Percentiles rank a stretch among this genome's conserved stretches.
Conservation (phyloP, 2,797 vertebrate species). For the Hydrophis major region DNA sequence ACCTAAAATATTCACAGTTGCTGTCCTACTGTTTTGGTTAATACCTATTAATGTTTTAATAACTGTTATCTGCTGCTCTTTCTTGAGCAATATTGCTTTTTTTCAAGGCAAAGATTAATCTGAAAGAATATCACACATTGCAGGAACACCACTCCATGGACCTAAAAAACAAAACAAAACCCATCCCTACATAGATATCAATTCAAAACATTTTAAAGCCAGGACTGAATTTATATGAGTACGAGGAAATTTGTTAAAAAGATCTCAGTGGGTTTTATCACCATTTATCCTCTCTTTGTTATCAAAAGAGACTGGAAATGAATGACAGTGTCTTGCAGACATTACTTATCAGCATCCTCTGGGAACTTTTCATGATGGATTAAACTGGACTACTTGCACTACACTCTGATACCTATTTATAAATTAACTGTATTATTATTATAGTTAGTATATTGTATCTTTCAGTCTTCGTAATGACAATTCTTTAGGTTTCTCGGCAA, state of each 20-base stretch:
- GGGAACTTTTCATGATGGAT: constrained; percentile 41
- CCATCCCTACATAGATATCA: constrained; percentile 32
- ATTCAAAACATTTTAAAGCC: constrained; percentile 41
- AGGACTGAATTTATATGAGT: constrained; percentile 59
- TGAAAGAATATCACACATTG: constrained; percentile 42
- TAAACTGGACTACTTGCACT: constrained; percentile 13
- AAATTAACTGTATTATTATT: neutral
- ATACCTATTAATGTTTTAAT: constrained; percentile 1
- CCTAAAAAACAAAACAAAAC: neutral
- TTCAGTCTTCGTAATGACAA: neutral
- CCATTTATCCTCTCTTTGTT: constrained; percentile 60
- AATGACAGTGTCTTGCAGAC: constrained; percentile 65
- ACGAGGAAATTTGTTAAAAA: constrained; percentile 63
- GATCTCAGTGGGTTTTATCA: constrained; percentile 65
- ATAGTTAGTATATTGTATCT: neutral
- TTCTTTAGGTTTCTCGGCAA: neutral
- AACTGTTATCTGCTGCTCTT: constrained; percentile 21
- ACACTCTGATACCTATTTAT: constrained; percentile 40
- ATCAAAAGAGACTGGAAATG: constrained; percentile 63
- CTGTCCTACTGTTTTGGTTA: neutral
- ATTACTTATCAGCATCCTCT: constrained; percentile 60
- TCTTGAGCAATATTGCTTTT: constrained; percentile 46
- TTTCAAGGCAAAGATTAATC: constrained; percentile 48
- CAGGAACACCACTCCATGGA: constrained; percentile 37
- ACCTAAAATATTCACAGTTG: neutral